Base-by-base conservation (phyloP, 1,140 invertebrate species). In the Oscheius sp. region DNA sequence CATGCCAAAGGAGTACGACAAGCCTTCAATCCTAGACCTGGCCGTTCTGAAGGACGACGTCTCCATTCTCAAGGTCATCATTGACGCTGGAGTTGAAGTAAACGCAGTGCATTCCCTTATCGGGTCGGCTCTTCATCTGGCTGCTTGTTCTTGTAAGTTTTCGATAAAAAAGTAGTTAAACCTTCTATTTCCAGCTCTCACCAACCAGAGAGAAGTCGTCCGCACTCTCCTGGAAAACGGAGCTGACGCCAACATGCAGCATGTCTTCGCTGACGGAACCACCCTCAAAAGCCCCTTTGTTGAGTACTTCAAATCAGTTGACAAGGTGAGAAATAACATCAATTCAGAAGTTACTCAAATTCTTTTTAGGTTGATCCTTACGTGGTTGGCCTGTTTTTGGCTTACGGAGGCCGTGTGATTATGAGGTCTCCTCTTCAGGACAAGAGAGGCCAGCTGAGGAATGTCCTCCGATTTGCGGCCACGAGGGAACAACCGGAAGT, bases 31-130 rank as follows among this genome's bases (percentile, higher is more conserved):
- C 20, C 67, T 78, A 13, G 77, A 78, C 63, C 64, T 78, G 38
- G 77, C 77, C 42, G 76, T 78, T 3, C 45, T 78, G 59, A 78
- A 74, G 29, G 76, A 78, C 55, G 68, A 78, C 34, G 63, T 73
- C 20, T 31, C 74, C 3, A 38, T 78, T n/a, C 20, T 78, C 10
- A 66, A 74, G 66, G 66, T 75, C 32, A 10, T 78, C 28, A 15
- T 78, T 15, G 67, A 75, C 10, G 66, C 67, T 13, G 77, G 77
- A 23, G 77, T 77, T 15, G 52, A 69, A 38, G 52, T 66, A 26
- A 78, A 78, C 61, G 72, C 76, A 4, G 62, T 74, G 23, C 73
- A 78, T 46, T 70, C 76, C 4, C 58, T 69, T 20, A 78, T 78
- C 58, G 77, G 77, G 10, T 63, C 77, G 0, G 52, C 78, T 23